Evolutionary conservation across 2,797 vertebrate genomes (phyloP).

Genomic region (Neomorphus geoffroyi): DNA sequence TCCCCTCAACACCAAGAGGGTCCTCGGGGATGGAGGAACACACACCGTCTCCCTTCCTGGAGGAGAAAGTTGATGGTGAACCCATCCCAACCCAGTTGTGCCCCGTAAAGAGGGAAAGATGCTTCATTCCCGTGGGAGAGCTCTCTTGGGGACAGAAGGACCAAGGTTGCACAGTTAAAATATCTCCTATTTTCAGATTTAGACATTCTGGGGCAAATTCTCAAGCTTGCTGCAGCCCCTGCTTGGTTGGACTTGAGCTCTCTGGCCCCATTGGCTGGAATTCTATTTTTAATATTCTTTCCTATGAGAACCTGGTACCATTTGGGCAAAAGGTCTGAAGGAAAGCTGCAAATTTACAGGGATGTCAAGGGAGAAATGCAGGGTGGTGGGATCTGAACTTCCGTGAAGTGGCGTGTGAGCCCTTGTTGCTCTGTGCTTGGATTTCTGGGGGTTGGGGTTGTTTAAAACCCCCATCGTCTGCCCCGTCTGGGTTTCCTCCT

Average conservation of each 20-base stretch:
- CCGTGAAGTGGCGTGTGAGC: accelerated
- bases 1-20: neutral
- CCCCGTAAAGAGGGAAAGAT: neutral
- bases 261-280: accelerated
- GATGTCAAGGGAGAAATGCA: neutral
- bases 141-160: neutral
- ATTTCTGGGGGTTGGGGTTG: neutral
- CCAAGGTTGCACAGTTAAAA: neutral
- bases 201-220: neutral
- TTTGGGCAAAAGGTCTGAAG: neutral
- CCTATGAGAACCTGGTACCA: neutral
- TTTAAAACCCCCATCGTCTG: neutral
- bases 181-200: neutral
- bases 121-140: neutral
- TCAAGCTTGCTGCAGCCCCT: neutral
- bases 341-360: neutral
- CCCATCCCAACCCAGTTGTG: neutral
- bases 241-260: neutral
- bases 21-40: neutral
- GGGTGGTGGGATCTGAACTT: neutral
- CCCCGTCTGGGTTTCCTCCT: neutral
- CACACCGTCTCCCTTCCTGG: neutral
- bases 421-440: neutral
- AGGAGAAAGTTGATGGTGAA: neutral
- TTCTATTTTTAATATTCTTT: neutral